A percentile compares a stretch with the other conserved stretches of the same genome.
These are phyloP conservation scores for Corella eumyota DNA, from an alignment of 23 tunicate species.

Conservation along the genomic window DNA sequence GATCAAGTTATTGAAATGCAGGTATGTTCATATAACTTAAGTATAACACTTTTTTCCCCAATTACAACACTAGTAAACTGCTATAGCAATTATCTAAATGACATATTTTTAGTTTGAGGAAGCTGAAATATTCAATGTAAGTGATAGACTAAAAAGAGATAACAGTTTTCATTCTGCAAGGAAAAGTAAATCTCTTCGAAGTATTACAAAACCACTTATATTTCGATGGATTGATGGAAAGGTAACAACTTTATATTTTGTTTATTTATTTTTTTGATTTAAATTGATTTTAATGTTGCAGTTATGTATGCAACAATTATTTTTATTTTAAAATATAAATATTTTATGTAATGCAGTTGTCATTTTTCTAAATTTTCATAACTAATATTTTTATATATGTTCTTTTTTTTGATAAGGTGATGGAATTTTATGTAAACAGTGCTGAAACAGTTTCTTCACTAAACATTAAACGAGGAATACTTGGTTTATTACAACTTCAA, in stretches of 20 bases:
- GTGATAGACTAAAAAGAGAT: slow-evolving; percentile 64
- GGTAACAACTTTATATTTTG: slow-evolving; percentile 22
- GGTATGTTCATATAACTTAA: slow-evolving; percentile 33
- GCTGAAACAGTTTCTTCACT: slow-evolving; percentile 79
- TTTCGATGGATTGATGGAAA: slow-evolving; percentile 76
- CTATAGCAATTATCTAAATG: neutral
- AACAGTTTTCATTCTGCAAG: slow-evolving; percentile 48
- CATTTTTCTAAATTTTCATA: neutral
- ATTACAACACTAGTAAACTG: no score
- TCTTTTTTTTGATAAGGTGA: no score
- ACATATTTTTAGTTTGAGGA: slow-evolving; percentile 55
- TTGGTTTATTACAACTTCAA: slow-evolving; percentile 67
- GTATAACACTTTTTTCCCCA: no score
- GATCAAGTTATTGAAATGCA: slow-evolving; percentile 90
- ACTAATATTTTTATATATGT: neutral
- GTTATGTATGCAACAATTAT: neutral
- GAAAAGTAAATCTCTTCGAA: slow-evolving; percentile 57
- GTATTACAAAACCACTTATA: slow-evolving; percentile 63
- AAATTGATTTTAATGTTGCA: neutral
- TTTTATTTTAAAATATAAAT: neutral
- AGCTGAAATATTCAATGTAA: slow-evolving; percentile 88
- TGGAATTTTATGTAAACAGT: slow-evolving; percentile 52
- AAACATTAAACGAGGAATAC: slow-evolving; percentile 85
- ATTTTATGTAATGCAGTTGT: neutral
- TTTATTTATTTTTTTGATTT: neutral